Base-by-base conservation (phyloP, 2,888 invertebrate species). In the Geotrupes spiniger region DNA sequence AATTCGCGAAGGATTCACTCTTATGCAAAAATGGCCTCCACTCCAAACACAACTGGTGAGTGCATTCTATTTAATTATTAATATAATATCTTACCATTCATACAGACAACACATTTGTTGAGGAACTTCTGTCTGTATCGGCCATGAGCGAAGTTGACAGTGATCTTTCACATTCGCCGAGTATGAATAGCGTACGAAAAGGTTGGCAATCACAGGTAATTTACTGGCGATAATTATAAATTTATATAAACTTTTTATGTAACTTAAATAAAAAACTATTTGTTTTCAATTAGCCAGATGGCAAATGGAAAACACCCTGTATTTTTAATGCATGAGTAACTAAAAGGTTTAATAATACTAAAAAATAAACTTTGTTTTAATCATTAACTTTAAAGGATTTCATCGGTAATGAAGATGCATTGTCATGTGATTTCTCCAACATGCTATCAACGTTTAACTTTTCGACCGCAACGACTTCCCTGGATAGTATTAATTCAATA, bases 1-100 rank as follows among this genome's bases (percentile, higher is more conserved):
- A 83, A 84, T 64, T 81, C 82, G 1, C 74, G 83, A 55, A 70
- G 79, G 48, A 74, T 70, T 11, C 82, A 84, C 64, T 73, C 79
- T 1, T 85, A 84, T 61, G 76, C 79, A 2, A 76, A 78, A 27
- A 75, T 80, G n/a, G n/a, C n/a, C n/a, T n/a, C n/a, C n/a, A n/a
- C n/a, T 26, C 45, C 46, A 2, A 21, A 29, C 21, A 38, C 29
- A 21, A 51, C 52, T 41, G 49, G 52, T 52, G 33, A 25, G 16
- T 60, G 55, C 25, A 46, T 11, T 9, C 14, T 8, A 11, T 33
- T 12, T 33, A 8, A 2, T 12, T 4, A 12, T 15, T 33, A 3
- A 38, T 42, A 36, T 42, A 42, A 46, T 50, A 63, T 29, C 8
- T 8, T 16, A 16, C 15, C 12, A 6, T 45, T 6, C 6, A 54